Evolutionary conservation across 2,888 invertebrate species (phyloP).

Genomic region (Shargacucullia verbasci): DNA sequence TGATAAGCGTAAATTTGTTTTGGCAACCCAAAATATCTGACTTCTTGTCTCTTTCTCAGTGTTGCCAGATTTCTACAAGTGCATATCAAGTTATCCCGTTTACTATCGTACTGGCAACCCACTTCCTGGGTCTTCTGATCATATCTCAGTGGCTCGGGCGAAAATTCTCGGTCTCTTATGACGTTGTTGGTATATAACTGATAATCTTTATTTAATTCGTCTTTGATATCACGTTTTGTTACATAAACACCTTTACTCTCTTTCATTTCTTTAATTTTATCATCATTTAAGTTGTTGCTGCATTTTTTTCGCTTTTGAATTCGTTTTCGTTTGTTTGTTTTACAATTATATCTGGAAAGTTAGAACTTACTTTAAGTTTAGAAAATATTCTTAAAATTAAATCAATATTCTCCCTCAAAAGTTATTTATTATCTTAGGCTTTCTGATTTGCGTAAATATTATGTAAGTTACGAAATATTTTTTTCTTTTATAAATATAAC

Average conservation of each 20-base stretch:
- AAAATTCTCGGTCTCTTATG: conserved; percentile 28
- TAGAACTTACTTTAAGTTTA: neutral
- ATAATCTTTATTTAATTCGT: conserved; percentile 30
- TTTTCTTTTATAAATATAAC: too few species aligned
- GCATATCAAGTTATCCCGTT: conserved; percentile 59
- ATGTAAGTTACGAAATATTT: too few species aligned
- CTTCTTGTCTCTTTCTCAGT: conserved; percentile 50
- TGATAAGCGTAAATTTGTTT: conserved; percentile 65
- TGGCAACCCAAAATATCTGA: conserved; percentile 56
- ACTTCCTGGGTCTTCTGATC: conserved; percentile 57
- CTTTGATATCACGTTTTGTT: conserved; percentile 57
- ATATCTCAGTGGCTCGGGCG: conserved; percentile 27
- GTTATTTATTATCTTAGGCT: too few species aligned
- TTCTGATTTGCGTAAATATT: too few species aligned
- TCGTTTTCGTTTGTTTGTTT: conserved; percentile 23
- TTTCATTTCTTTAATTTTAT: conserved; percentile 74
- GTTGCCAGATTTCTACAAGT: conserved; percentile 57
- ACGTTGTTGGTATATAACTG: conserved; percentile 38
- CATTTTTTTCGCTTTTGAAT: conserved; percentile 35
- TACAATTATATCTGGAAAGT: conserved; percentile 17
- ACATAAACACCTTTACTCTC: conserved; percentile 69
- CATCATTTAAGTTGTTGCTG: conserved; percentile 62
- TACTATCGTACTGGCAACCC: conserved; percentile 69
- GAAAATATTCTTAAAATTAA: neutral
- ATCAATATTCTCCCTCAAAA: too few species aligned